phyloP scores from a whole-genome alignment of 2,888 invertebrate genomes.

The Aleiodes alternator region DNA sequence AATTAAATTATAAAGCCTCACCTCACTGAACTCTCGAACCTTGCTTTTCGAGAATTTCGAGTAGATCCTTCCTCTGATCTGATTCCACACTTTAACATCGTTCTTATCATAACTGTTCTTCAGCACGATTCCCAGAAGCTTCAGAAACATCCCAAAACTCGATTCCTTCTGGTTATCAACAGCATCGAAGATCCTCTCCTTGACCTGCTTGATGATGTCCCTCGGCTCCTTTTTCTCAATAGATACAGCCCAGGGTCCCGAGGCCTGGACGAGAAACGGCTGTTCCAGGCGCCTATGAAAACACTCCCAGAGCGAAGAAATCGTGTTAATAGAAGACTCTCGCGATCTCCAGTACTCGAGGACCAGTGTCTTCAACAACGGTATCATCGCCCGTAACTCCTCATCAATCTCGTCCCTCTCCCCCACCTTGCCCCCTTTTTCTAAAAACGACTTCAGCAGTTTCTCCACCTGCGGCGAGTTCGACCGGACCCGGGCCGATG shows the following conservation, averaged over 20 bases:
- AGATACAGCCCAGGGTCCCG: conserved; percentile 72
- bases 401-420: conserved; percentile 75
- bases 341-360: conserved; percentile 74
- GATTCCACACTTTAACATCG: conserved; percentile 74
- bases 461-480: conserved; percentile 76
- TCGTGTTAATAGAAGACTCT: conserved; percentile 75
- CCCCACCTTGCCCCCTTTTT: conserved; percentile 69
- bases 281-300: conserved; percentile 79
- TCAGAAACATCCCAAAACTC: conserved; percentile 76
- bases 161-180: conserved; percentile 69
- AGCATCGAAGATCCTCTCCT: conserved; percentile 67
- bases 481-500: conserved; percentile 65
- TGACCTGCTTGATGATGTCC: conserved; percentile 72
- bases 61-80: conserved; percentile 78
- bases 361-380: conserved; percentile 74
- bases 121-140: conserved; percentile 73
- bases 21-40: conserved; percentile 77
- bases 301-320: conserved; percentile 79
- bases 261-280: conserved; percentile 76
- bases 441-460: conserved; percentile 75
- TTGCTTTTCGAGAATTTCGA: conserved; percentile 79
- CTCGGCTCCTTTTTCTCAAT: conserved; percentile 72
- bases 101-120: conserved; percentile 63
- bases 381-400: conserved; percentile 75
- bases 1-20: conserved; percentile 78